phyloP scores from a whole-genome alignment of 2,888 invertebrate species.

The Cordilura impudica region DNA sequence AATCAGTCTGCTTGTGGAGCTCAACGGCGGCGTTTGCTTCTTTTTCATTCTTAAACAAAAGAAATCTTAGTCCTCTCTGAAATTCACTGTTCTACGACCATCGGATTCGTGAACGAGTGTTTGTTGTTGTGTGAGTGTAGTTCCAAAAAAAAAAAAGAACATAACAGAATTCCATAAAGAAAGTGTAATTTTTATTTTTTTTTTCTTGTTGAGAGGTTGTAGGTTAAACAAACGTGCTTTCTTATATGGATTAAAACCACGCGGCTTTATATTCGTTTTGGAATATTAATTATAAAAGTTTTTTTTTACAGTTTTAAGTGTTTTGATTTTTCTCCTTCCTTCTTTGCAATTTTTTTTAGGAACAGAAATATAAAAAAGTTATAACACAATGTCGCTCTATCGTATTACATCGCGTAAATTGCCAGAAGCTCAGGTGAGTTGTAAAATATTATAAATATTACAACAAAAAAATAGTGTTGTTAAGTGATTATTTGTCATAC shows the following conservation, averaged over 20 bases:
- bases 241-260: slow-evolving; percentile 2
- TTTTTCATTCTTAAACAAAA: slow-evolving; percentile 32
- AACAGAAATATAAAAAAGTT: slow-evolving; percentile 38
- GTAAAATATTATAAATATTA: slow-evolving; percentile 5
- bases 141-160: slow-evolving; percentile 19
- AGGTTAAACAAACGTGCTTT: slow-evolving; percentile 38
- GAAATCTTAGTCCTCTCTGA: slow-evolving; percentile 29
- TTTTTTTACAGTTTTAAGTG: not conserved
- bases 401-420: slow-evolving; percentile 83
- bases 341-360: slow-evolving; percentile 52
- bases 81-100: slow-evolving; percentile 41
- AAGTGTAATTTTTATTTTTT: not conserved
- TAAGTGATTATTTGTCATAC: slow-evolving; percentile 8
- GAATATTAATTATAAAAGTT: not conserved
- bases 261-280: not conserved
- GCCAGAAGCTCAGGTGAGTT: slow-evolving; percentile 82
- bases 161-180: slow-evolving; percentile 7
- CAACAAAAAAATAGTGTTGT: slow-evolving; percentile 1
- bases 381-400: slow-evolving; percentile 81
- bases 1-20: slow-evolving; percentile 59
- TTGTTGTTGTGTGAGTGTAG: slow-evolving; percentile 58
- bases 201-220: not conserved
- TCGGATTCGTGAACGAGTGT: slow-evolving; percentile 49
- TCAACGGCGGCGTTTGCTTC: slow-evolving; percentile 55
- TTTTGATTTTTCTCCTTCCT: slow-evolving; percentile 12